Evolutionary conservation across 2,797 vertebrate species (phyloP).

Genomic region (Enteromius paludinosus): DNA sequence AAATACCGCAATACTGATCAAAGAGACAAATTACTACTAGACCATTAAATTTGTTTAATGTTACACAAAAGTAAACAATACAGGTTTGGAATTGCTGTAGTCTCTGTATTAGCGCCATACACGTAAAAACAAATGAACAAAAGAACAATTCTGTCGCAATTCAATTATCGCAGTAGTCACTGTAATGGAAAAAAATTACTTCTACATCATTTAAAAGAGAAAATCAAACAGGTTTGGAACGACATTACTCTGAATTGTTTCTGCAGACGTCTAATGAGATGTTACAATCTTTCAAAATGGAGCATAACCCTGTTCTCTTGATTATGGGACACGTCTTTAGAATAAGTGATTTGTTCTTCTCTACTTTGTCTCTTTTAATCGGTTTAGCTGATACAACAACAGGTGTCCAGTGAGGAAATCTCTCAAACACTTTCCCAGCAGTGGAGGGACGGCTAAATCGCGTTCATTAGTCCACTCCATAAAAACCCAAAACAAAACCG

Average conservation of each 20-base stretch:
- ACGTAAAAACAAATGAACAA: neutral
- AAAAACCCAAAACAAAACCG: neutral
- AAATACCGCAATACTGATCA: no score
- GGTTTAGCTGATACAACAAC: neutral
- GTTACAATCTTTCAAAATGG: conserved; percentile 56
- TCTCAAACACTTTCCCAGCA: neutral
- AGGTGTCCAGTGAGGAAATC: neutral
- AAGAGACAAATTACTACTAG: no score
- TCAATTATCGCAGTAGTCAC: neutral
- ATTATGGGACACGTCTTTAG: conserved; percentile 21
- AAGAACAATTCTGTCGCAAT: neutral
- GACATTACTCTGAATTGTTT: neutral
- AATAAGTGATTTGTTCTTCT: neutral
- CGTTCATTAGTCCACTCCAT: neutral
- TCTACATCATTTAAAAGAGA: neutral
- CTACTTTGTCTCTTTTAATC: conserved; percentile 14
- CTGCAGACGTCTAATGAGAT: neutral
- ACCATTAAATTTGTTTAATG: neutral
- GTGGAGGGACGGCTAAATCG: neutral
- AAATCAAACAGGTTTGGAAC: neutral
- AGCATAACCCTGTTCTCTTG: conserved; percentile 56
- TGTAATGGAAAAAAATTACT: neutral
- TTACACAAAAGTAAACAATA: neutral
- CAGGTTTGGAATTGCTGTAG: neutral
- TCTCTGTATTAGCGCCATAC: neutral